Base-by-base conservation (phyloP, 2,113 vertebrate species). In the Onychorhynchus coronatus region DNA sequence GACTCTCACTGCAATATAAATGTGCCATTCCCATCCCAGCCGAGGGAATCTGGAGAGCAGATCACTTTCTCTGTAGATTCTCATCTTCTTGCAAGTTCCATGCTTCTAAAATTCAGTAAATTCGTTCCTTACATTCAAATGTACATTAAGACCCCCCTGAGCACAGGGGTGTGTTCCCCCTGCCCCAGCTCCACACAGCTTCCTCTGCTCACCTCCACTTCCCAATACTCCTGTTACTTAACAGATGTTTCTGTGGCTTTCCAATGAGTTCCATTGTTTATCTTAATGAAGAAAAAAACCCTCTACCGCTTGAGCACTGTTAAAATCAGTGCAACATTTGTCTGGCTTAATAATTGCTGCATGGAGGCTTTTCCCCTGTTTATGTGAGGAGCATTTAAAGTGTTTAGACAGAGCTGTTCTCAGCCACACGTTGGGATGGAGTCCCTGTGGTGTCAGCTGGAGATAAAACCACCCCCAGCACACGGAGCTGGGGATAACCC, bases 191-290 rank as follows among this genome's bases (percentile, higher is more conserved):
- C 82, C 88, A 87, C 53, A 58, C 21, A 77, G 42, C 74, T 86
- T 80, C 78, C 95, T 88, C 78, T 58, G 50, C 63, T 55, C 77
- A 53, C 68, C 44, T 37, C 31, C 10, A 28, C 56, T 28, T 71
- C 63, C 76, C 33, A 3, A 8, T 11, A 15, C 44, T 92, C 73
- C 84, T 49, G 28, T 68, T 42, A 33, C 37, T 55, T 20, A 86
- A 65, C 19, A 55, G 91, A 59, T 19, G 20, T 19, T 88, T 89
- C 58, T 58, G 73, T 70, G 74, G 46, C 61, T 21, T 50, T 85
- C 56, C 72, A 96, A 80, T 96, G 83, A 93, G 9, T 78, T 63
- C 91, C 31, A 62, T 49, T 95, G 85, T 96, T 95, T 89, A 77
- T 59, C 65, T 93, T 86, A 86, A 63, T 19, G 35, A 70, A 88